Evolutionary conservation across 1,140 invertebrate species (phyloP).

Genomic region (Scaptomyza graminum): DNA sequence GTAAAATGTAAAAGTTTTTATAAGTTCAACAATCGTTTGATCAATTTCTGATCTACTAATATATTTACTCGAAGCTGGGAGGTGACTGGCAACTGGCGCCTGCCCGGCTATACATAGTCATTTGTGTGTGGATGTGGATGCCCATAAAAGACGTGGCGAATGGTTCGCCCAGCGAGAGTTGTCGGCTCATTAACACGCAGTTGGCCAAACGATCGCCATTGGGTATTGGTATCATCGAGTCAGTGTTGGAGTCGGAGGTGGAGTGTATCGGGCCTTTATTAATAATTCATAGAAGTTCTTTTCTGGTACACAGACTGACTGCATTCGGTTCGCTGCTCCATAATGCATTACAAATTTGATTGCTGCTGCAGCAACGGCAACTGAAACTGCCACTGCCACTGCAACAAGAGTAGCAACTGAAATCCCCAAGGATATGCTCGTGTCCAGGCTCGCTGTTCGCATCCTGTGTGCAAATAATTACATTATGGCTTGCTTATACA

Average conservation of each 20-base stretch:
- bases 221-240: conserved; percentile 3
- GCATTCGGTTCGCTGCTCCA: conserved; percentile 52
- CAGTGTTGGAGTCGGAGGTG: neutral
- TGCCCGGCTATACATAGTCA: conserved; percentile 52
- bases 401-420: conserved; percentile 26
- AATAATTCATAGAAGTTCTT: conserved; percentile 70
- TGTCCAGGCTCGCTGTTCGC: conserved; percentile 2
- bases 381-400: conserved; percentile 10
- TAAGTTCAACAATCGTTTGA: conserved; percentile 35
- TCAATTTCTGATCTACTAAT: conserved; percentile 28
- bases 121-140: conserved; percentile 50
- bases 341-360: conserved; percentile 78
- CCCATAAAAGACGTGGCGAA: conserved; percentile 61
- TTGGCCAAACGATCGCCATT: conserved; percentile 50
- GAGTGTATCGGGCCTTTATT: conserved; percentile 49
- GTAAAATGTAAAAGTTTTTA: conserved; percentile 69
- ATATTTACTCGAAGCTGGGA: conserved; percentile 3
- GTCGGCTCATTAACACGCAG: conserved; percentile 79
- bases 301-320: conserved; percentile 25
- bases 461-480: conserved; percentile 45
- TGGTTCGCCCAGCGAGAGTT: conserved; percentile 67
- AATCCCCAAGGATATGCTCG: conserved; percentile 57
- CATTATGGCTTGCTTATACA: conserved; percentile 7
- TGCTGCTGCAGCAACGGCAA: conserved; percentile 16
- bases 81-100: conserved; percentile 48